phyloP scores from a whole-genome alignment of 2,888 invertebrate species.

The Lycocerus yunnanus region DNA sequence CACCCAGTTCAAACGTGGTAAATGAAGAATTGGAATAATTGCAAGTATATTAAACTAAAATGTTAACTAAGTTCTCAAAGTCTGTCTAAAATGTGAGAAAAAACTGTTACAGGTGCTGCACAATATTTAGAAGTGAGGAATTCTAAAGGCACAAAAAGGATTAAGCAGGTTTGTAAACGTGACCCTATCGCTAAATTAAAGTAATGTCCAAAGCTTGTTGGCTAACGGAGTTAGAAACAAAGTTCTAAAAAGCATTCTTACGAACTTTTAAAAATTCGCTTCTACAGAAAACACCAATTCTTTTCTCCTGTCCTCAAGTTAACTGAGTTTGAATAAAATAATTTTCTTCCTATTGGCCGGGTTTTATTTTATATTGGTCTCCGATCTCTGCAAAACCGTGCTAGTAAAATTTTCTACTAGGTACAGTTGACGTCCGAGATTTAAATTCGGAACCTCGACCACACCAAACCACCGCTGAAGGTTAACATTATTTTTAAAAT shows the following conservation, averaged over 20 bases:
- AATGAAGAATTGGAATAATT: background rate
- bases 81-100: background rate
- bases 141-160: background rate
- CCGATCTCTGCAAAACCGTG: too few relatives aligned
- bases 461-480: too few relatives aligned
- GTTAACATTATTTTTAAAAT: too few relatives aligned
- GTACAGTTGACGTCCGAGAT: too few relatives aligned
- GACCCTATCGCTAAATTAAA: background rate
- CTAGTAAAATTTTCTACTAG: too few relatives aligned
- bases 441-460: too few relatives aligned
- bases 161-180: background rate
- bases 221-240: slow-evolving; percentile 1
- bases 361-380: too few relatives aligned
- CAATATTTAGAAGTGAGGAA: background rate
- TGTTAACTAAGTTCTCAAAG: background rate
- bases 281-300: background rate
- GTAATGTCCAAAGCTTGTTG: background rate
- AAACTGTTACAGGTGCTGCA: background rate
- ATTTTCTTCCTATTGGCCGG: too few relatives aligned
- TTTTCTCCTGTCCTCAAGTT: background rate
- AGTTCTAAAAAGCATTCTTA: background rate
- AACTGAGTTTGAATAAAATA: background rate
- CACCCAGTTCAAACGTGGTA: background rate
- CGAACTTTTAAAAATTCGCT: background rate
- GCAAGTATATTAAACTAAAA: background rate